These are phyloP conservation scores for Chrysolina haemoptera DNA, from an alignment of 2,888 invertebrate species.

Conservation along the genomic window DNA sequence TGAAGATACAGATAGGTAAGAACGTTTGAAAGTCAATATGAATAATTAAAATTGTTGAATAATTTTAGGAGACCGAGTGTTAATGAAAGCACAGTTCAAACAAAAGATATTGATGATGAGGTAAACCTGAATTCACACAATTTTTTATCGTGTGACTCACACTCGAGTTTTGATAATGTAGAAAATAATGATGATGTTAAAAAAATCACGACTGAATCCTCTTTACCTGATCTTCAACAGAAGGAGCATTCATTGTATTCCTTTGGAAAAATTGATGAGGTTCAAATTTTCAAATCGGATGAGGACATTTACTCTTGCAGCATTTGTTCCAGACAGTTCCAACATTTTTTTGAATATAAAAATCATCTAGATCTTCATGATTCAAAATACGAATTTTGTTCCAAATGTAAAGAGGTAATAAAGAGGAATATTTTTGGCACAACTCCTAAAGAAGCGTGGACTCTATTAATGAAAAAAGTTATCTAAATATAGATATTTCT, in stretches of 20 bases:
- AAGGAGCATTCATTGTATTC: not conserved
- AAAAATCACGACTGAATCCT: not conserved
- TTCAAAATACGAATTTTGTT: slow-evolving; percentile 54
- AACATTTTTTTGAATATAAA: slow-evolving; percentile 56
- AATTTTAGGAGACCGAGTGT: not conserved
- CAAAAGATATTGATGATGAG: not conserved
- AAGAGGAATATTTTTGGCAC: not conserved
- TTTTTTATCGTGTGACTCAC: not conserved
- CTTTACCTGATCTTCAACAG: not conserved
- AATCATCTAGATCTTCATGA: slow-evolving; percentile 57
- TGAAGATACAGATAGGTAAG: not conserved
- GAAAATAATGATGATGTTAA: not conserved
- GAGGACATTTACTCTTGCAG: slow-evolving; percentile 23
- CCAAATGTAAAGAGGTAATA: slow-evolving; percentile 54
- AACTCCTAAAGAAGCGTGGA: not conserved
- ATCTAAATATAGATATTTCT: not conserved
- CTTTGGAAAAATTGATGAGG: slow-evolving; percentile 5
- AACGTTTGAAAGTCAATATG: not conserved
- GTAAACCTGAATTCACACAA: not conserved
- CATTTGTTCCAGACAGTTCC: slow-evolving; percentile 44
- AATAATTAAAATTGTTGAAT: not conserved
- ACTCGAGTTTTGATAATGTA: slow-evolving; percentile 6
- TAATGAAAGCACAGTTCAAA: not conserved
- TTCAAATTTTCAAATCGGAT: slow-evolving; percentile 14
- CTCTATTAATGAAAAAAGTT: not conserved